Evolutionary conservation across 92 coral and sea anemone genomes (phyloP).

Genomic region (Actinernus sp.): DNA sequence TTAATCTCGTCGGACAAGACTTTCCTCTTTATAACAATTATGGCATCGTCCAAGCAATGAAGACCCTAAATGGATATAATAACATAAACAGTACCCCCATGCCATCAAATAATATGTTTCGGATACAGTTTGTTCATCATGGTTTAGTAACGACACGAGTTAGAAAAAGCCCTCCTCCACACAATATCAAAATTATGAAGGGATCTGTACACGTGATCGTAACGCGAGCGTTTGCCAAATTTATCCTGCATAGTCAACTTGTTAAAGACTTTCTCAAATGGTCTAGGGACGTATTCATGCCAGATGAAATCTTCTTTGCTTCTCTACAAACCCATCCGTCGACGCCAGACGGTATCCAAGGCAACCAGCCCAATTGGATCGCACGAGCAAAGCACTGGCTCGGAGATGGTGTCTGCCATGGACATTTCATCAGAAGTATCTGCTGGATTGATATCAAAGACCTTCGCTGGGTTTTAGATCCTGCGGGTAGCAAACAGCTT

Average conservation of each 20-base stretch:
- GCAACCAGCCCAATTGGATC: conserved; percentile 13
- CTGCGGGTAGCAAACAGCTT: neutral
- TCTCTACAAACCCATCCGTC: conserved; percentile 10
- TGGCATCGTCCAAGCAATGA: conserved; percentile 53
- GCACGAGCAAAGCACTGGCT: conserved; percentile 19
- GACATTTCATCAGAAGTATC: conserved; percentile 12
- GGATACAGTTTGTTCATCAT: conserved; percentile 4
- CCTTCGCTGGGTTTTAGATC: conserved; percentile 24
- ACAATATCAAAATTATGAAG: conserved; percentile 34
- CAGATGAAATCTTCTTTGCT: conserved; percentile 13
- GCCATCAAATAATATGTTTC: conserved; percentile 4
- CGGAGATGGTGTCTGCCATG: conserved; percentile 8
- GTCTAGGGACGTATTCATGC: neutral
- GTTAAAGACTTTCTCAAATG: conserved; percentile 11
- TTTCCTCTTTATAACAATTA: conserved; percentile 72
- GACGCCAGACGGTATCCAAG: conserved; percentile 24
- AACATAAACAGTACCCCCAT: conserved; percentile 25
- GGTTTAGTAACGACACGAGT: neutral
- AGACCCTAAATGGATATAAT: conserved; percentile 39
- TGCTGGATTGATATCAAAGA: conserved; percentile 33
- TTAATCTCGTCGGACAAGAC: conserved; percentile 75
- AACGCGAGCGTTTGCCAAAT: conserved; percentile 38
- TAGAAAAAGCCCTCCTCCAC: conserved; percentile 31
- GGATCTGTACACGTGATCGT: conserved; percentile 52
- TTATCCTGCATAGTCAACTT: conserved; percentile 5